phyloP scores from a whole-genome alignment of 2,113 vertebrate species.

The Daphoenositta chrysoptera region DNA sequence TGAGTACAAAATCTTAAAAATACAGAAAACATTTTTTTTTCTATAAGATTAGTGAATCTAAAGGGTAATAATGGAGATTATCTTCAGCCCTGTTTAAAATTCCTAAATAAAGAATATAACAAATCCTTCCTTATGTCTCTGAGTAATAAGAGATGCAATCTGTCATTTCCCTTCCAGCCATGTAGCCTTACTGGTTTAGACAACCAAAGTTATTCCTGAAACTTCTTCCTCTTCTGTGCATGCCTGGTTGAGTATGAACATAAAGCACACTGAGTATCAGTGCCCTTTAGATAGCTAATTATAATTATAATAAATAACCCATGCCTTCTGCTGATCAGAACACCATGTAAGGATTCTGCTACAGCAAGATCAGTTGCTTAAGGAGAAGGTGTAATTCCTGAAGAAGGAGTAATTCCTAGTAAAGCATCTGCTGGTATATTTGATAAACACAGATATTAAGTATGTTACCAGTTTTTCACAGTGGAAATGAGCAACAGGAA shows the following conservation, averaged over 20 bases:
- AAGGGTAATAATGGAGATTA: background rate
- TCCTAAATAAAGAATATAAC: background rate
- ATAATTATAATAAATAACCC: background rate
- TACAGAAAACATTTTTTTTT: background rate
- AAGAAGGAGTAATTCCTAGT: background rate
- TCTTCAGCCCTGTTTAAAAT: background rate
- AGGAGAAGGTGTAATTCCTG: background rate
- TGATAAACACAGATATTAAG: constrained; percentile 7
- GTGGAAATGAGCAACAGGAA: background rate
- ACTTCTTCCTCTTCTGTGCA: background rate
- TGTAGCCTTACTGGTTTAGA: background rate
- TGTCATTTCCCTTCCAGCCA: background rate
- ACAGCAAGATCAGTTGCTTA: constrained; percentile 1
- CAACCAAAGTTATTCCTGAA: background rate
- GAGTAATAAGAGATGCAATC: background rate
- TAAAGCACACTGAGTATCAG: background rate
- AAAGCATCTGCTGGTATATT: background rate
- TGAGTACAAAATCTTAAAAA: background rate
- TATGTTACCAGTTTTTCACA: background rate
- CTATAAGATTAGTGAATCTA: background rate
- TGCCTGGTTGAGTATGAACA: background rate
- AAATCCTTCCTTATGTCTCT: background rate
- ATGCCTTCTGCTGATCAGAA: background rate
- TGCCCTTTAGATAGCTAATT: background rate
- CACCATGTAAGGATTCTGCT: background rate